These are phyloP conservation scores for Artibeus jamaicensis DNA, from an alignment of 2,797 vertebrate genomes.

Conservation along the genomic window DNA sequence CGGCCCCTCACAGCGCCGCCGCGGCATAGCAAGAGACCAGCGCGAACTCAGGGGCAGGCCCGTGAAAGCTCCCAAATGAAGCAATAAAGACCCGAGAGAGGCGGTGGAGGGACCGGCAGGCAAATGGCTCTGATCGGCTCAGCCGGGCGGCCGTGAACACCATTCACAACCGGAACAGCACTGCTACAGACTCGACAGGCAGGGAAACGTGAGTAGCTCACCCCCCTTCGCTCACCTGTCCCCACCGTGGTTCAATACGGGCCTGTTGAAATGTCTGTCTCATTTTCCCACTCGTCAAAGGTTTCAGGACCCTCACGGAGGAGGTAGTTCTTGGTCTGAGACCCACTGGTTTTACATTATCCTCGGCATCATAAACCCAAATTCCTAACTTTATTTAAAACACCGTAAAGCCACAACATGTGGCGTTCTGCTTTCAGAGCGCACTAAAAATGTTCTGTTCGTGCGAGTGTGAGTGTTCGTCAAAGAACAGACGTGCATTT, in stretches of 20 bases:
- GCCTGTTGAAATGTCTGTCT: slow-evolving; percentile 50
- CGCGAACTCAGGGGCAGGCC: slow-evolving; percentile 76
- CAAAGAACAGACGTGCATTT: slow-evolving; percentile 79
- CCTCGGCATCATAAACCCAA: slow-evolving; percentile 78
- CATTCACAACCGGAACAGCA: background rate
- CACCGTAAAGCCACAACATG: slow-evolving; percentile 69
- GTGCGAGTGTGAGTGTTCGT: slow-evolving; percentile 65
- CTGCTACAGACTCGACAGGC: slow-evolving; percentile 56
- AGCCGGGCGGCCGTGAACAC: slow-evolving; percentile 48
- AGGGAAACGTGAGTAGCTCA: slow-evolving; percentile 60
- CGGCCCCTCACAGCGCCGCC: slow-evolving; percentile 69
- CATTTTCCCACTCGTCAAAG: slow-evolving; percentile 53
- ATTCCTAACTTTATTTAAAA: slow-evolving; percentile 76
- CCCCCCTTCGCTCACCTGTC: slow-evolving; percentile 36
- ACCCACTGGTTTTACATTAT: slow-evolving; percentile 72
- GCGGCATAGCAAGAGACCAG: slow-evolving; percentile 72
- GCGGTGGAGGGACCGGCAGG: too few relatives aligned
- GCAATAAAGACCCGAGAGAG: slow-evolving; percentile 61
- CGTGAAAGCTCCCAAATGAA: slow-evolving; percentile 76
- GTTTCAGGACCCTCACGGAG: slow-evolving; percentile 1
- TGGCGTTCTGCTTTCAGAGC: slow-evolving; percentile 79
- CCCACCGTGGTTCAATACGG: slow-evolving; percentile 41
- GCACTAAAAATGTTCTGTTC: slow-evolving; percentile 74
- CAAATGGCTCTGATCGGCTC: too few relatives aligned
- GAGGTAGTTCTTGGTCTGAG: slow-evolving; percentile 47